Evolutionary conservation across 2,888 invertebrate genomes (phyloP).

Genomic region (Gortyna flavago): DNA sequence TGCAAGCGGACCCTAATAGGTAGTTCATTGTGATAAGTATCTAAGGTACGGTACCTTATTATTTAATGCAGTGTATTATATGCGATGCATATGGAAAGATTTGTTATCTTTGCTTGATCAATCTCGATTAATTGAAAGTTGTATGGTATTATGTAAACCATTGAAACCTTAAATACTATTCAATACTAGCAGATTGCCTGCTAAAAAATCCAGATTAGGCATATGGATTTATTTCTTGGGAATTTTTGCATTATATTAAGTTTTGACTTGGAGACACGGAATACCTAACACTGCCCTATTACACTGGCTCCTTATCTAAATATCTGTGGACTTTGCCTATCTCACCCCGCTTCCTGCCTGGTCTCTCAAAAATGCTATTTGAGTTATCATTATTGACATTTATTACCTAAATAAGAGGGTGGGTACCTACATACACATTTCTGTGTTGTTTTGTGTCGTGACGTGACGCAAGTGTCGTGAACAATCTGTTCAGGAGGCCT

Average conservation of each 20-base stretch:
- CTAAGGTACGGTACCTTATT: background rate
- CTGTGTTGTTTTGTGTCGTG: background rate
- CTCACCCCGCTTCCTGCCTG: background rate
- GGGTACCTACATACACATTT: background rate
- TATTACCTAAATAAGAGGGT: background rate
- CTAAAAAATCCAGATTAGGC: background rate
- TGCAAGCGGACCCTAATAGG: background rate
- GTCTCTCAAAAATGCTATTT: background rate
- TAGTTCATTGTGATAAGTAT: background rate
- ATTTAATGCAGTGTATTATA: background rate
- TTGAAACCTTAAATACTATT: background rate
- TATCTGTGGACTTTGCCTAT: constrained; percentile 8
- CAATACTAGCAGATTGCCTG: background rate
- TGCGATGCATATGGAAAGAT: background rate
- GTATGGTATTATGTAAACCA: background rate
- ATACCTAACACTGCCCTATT: background rate
- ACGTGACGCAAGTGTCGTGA: background rate
- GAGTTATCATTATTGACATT: background rate
- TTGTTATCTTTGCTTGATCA: background rate
- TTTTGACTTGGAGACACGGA: constrained; percentile 16
- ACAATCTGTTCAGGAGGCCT: too few species aligned
- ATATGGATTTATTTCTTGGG: background rate
- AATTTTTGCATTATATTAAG: background rate
- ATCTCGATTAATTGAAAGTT: background rate
- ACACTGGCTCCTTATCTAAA: background rate